Base-by-base conservation (phyloP, 2,797 vertebrate genomes). In the Cyclura pinguis region DNA sequence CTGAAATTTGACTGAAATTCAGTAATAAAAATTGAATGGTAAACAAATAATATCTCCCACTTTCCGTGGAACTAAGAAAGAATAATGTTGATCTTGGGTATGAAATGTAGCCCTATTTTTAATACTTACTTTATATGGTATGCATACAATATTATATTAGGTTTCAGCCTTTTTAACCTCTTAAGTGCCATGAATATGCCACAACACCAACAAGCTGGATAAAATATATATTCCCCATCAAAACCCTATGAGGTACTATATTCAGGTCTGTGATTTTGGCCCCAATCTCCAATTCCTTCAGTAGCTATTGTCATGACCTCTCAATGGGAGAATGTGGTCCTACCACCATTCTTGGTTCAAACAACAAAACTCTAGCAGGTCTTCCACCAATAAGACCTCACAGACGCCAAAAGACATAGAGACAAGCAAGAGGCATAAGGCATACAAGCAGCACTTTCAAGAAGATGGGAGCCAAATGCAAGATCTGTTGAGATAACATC, bases 1-100 rank as follows among this genome's bases (percentile, higher is more conserved):
- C 55, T 57, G n/a, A 67, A 77, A 50, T 55, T 52, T 82, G 81
- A 62, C 47, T 47, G 59, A 90, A 76, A 35, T 91, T 67, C 29
- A 78, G 20, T 57, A 67, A 29, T 55, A 85, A 87, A 64, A n/a
- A 59, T 35, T 73, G 73, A 57, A 72, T 27, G 32, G 22, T 76
- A 62, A 22, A 50, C 12, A 24, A 27, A n/a, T 2, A 16, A n/a
- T 47, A 18, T 12, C 35, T 35, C n/a, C 24, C 73, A 84, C 18
- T 20, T 42, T 77, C 38, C 38, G 77, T 8, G 57, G 29, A 77
- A 84, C 72, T 57, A 62, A 85, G 47, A 32, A 82, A 81, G 12
- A 35, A 62, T 20, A 74, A 6, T 13, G 20, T 83, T 4, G 29
- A 22, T 35, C 22, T 18, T 55, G 47, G 27, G 18, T 69, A 84